Evolutionary conservation across 2,888 invertebrate genomes (phyloP), one percentile per base, ranked within the genome.

Genomic region (Oxyteleia sp.): DNA sequence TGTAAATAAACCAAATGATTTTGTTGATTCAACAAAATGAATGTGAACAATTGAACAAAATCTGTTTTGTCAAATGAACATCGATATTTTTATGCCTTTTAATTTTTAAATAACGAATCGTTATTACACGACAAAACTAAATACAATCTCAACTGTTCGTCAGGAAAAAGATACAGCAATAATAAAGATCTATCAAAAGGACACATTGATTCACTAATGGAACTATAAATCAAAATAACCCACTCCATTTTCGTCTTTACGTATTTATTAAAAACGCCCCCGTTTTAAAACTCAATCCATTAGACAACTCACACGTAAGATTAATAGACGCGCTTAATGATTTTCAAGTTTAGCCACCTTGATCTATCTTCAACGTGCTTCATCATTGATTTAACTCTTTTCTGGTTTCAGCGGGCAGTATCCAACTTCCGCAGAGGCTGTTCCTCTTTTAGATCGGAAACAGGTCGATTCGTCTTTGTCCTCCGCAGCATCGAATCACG

Each of bases 381-480:
- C 53, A 72, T 72, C 63, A 43, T 41, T 20, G 20, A 55, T 57
- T 57, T 32, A 20, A 63, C 55, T 63, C 59, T 51, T 75, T 26
- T 7, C 43, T 18, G 18, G 38, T 75, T 55, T 49, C 53, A 29
- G 32, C 23, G 15, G 32, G 47, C 55, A 43, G 47, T 61, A 43
- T 26, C 15, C 16, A 47, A 81, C 84, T 87, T 85, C 86, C 84
- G 85, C 68, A 68, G 72, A 23, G 5, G 66, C 61, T 55, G 75
- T 63, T 64, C 78, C 72, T 55, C 75, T 53, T 66, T 55, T 47
- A 75, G 69, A 51, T 88, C 88, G 89, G 88, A 88, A 88, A 87
- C 85, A 82, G 72, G 68, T 81, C 86, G 83, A 88, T 86, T 85
- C 87, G 80, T 88, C 86, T 87, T 84, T 69, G 82, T 85, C 78